Evolutionary conservation across 2,113 vertebrate species (phyloP), one percentile per base, ranked within the genome.

Genomic region (Talpa occidentalis): DNA sequence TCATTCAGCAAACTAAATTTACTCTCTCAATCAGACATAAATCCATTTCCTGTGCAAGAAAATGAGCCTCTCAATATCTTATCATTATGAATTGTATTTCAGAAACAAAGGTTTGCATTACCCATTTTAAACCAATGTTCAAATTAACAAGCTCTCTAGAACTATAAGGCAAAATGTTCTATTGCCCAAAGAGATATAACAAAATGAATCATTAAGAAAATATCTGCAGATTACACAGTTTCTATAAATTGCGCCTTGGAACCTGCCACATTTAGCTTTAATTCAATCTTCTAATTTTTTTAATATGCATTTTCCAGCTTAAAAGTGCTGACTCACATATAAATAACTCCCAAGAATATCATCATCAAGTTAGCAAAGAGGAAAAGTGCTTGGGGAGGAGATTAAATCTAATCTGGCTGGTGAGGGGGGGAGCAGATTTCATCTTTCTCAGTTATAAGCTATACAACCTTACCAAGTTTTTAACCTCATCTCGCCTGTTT

Each of bases 261-360:
- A 90, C 6, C 60, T 95, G 77, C 76, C 37, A 22, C 22, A 86
- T 70, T 62, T 87, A 80, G 37, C 88, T 91, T 88, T 95, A 96
- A 96, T 91, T 56, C 30, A 95, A 91, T 80, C 62, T 88, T 91
- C 93, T 96, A 93, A 96, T 96, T 96, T 96, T 94, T 97, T 96
- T 97, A 96, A 96, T 85, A 90, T 47, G 26, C 32, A 81, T 77
- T 96, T 92, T 66, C 60, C 16, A 95, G 79, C 49, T 87, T 89
- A 78, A 93, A 96, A 90, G 84, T 89, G 92, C 93, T 91, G 88
- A 95, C 17, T 54, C 37, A 87, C 59, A 69, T 28, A 91, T 78
- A 83, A 89, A 83, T 83, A 56, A 86, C 89, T 96, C 70, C 70
- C 37, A 94, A 95, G 76, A 91, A 83, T 30, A 92, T 79, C 77